A percentile compares a stretch with the other conserved stretches of the same genome.
Evolutionary conservation across 2,113 vertebrate genomes (phyloP).

Genomic region (Nerophis lumbriciformis): DNA sequence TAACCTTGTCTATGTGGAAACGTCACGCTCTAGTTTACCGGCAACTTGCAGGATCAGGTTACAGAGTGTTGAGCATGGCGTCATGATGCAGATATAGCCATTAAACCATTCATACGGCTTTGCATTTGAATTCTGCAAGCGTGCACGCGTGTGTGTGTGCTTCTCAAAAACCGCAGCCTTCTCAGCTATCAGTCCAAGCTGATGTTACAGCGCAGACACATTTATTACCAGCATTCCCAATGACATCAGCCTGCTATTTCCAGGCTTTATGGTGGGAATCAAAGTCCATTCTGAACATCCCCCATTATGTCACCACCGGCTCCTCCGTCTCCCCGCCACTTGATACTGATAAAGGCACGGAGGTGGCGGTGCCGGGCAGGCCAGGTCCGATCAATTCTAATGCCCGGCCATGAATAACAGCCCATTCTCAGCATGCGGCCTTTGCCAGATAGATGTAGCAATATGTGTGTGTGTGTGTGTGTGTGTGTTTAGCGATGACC

Average conservation of each 20-base stretch:
- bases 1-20: slow-evolving; percentile 41
- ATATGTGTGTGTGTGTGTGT: slow-evolving; percentile 5
- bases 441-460: slow-evolving; percentile 4
- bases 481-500: slow-evolving; percentile 2
- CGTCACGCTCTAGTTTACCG: slow-evolving; percentile 49
- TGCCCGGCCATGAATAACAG: slow-evolving; percentile 32
- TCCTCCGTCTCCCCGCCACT: slow-evolving; percentile 46
- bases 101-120: neutral
- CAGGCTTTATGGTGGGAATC: slow-evolving; percentile 54
- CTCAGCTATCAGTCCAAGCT: slow-evolving; percentile 28
- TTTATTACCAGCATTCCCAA: slow-evolving; percentile 49
- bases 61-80: slow-evolving; percentile 29
- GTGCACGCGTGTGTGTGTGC: neutral
- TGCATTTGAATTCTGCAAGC: neutral
- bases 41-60: slow-evolving; percentile 55
- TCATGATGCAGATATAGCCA: slow-evolving; percentile 5
- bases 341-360: slow-evolving; percentile 54
- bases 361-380: slow-evolving; percentile 30
- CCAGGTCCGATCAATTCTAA: slow-evolving; percentile 39
- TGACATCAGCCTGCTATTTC: slow-evolving; percentile 68
- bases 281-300: slow-evolving; percentile 52
- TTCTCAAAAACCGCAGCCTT: neutral
- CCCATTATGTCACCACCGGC: slow-evolving; percentile 54
- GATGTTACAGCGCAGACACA: slow-evolving; percentile 39
- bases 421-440: neutral